Conservation (phyloP, 2,797 vertebrate genomes). For the Acrossocheilus fasciatus region DNA sequence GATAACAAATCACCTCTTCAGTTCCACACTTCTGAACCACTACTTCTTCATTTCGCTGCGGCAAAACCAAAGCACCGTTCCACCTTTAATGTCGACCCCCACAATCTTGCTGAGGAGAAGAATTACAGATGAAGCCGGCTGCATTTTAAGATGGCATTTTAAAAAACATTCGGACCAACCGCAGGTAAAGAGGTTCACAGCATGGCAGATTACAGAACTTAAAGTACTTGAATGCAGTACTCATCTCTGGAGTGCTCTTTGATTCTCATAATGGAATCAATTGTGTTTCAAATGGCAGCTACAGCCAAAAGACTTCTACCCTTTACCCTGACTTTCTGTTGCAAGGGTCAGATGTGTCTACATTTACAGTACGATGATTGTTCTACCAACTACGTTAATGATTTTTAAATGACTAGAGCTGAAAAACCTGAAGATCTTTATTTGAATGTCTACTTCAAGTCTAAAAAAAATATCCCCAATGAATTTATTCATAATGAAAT, state of each 20-base stretch:
- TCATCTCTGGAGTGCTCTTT: conserved; percentile 78
- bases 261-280: conserved; percentile 76
- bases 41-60: conserved; percentile 49
- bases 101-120: conserved; percentile 68
- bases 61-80: conserved; percentile 44
- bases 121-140: conserved; percentile 64
- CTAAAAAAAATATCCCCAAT: neutral
- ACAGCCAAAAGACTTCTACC: conserved; percentile 21
- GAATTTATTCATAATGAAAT: neutral
- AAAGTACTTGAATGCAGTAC: conserved; percentile 73
- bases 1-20: conserved; percentile 62
- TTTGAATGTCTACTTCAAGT: neutral
- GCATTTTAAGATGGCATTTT: conserved; percentile 82
- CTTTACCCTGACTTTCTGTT: neutral
- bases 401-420: neutral
- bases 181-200: conserved; percentile 60
- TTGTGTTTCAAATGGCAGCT: conserved; percentile 65
- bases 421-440: neutral
- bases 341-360: neutral
- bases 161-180: conserved; percentile 50
- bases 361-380: conserved; percentile 1
- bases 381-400: neutral
- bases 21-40: conserved; percentile 49
- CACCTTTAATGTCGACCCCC: conserved; percentile 59
- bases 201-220: conserved; percentile 79